Conservation (phyloP, 2,888 invertebrate species). For the Standfussiana lucernea region DNA sequence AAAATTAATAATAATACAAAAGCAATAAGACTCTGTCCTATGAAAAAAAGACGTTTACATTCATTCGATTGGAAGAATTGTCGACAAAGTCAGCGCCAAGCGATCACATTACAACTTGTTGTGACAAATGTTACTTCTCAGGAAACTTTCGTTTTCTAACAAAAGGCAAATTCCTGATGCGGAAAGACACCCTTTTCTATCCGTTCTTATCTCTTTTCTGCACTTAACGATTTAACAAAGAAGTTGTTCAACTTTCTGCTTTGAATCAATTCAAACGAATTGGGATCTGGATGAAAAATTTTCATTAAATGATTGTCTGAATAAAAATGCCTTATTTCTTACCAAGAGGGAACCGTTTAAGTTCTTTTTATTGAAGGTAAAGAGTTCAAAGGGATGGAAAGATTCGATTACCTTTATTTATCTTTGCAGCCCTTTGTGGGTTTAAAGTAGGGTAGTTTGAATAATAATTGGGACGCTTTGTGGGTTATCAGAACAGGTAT, state of each 20-base stretch:
- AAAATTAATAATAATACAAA: not conserved
- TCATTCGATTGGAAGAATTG: slow-evolving; percentile 10
- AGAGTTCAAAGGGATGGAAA: slow-evolving; percentile 58
- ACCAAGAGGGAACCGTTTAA: slow-evolving; percentile 58
- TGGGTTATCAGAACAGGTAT: slow-evolving; percentile 15
- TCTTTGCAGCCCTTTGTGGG: slow-evolving; percentile 56
- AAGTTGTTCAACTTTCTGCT: slow-evolving; percentile 56
- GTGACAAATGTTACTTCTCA: slow-evolving; percentile 23
- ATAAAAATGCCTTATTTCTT: slow-evolving; percentile 46
- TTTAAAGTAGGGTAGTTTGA: slow-evolving; percentile 59
- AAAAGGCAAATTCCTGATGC: slow-evolving; percentile 51
- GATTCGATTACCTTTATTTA: slow-evolving; percentile 66
- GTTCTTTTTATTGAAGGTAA: slow-evolving; percentile 53
- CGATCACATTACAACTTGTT: slow-evolving; percentile 45
- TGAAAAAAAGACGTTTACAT: not conserved
- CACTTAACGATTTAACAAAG: slow-evolving; percentile 62
- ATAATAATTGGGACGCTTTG: slow-evolving; percentile 49
- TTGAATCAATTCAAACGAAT: slow-evolving; percentile 57
- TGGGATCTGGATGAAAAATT: slow-evolving; percentile 53
- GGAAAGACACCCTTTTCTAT: slow-evolving; percentile 47
- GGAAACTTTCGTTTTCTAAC: slow-evolving; percentile 24
- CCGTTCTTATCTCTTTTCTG: slow-evolving; percentile 32
- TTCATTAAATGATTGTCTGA: slow-evolving; percentile 51
- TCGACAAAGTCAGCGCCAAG: not conserved
- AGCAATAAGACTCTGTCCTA: not conserved